Conservation (phyloP, 2,113 vertebrate species). For the western clawed frog (Xenopus tropicalis) region UCB_Xtro_10.0 CM004447.2:77825501-77826000, state of each 20-base stretch:
- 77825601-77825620: slow-evolving; percentile 90
- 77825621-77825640: slow-evolving; percentile 88
- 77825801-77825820: slow-evolving; percentile 85
- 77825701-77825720: slow-evolving; percentile 89
- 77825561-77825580: slow-evolving; percentile 87
- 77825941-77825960: slow-evolving; percentile 58
- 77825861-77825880: slow-evolving; percentile 74
- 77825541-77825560: not conserved
- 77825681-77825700: slow-evolving; percentile 85
- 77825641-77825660: slow-evolving; percentile 86
- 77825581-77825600: slow-evolving; percentile 82
- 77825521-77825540: too few relatives aligned
- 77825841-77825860: slow-evolving; percentile 92
- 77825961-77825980: slow-evolving; percentile 78
- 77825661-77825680: slow-evolving; percentile 87
- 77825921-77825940: slow-evolving; percentile 59
- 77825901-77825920: slow-evolving; percentile 83
- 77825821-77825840: slow-evolving; percentile 70
- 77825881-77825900: slow-evolving; percentile 77
- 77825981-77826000: slow-evolving; percentile 72
- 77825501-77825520: too few relatives aligned
- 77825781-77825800: slow-evolving; percentile 69
- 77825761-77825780: slow-evolving; percentile 38
- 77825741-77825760: slow-evolving; percentile 61
- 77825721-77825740: slow-evolving; percentile 89